Conservation (phyloP, 2,797 vertebrate genomes). For the Propithecus deckenii region DNA sequence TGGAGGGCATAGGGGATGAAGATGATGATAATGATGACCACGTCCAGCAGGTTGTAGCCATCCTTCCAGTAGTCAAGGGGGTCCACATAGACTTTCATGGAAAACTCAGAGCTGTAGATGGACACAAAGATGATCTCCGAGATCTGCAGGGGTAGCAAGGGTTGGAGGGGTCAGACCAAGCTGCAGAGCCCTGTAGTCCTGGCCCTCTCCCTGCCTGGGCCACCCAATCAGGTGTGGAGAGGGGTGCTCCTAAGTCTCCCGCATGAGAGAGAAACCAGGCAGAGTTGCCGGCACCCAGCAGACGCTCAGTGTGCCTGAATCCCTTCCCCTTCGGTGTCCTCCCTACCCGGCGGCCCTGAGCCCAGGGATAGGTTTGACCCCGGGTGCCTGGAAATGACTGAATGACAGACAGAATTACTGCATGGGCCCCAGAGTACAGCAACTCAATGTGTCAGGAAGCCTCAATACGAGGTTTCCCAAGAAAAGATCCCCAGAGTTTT, state of each 20-base stretch:
- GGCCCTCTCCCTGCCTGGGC: not conserved
- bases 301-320: not conserved
- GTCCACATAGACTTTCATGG: conserved; percentile 60
- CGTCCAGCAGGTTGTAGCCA: conserved; percentile 57
- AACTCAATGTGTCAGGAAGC: not conserved
- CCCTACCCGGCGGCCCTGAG: not conserved
- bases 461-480: not conserved
- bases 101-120: conserved; percentile 69
- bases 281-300: not conserved
- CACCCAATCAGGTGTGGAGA: not conserved
- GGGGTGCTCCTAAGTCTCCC: not conserved
- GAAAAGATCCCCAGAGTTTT: not conserved
- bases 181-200: not conserved
- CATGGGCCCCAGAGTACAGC: not conserved
- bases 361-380: not conserved
- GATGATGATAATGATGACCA: conserved; percentile 21
- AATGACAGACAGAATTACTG: not conserved
- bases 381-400: not conserved
- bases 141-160: conserved; percentile 61
- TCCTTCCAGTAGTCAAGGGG: conserved; percentile 65
- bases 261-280: not conserved
- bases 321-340: not conserved
- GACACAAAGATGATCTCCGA: conserved; percentile 68
- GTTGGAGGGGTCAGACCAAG: not conserved
- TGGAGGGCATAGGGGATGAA: not conserved